Percentiles rank a stretch among this genome's conserved stretches.
These are phyloP conservation scores for Poeciliopsis occidentalis DNA, from an alignment of 2,113 vertebrate species.

Conservation along the genomic window DNA sequence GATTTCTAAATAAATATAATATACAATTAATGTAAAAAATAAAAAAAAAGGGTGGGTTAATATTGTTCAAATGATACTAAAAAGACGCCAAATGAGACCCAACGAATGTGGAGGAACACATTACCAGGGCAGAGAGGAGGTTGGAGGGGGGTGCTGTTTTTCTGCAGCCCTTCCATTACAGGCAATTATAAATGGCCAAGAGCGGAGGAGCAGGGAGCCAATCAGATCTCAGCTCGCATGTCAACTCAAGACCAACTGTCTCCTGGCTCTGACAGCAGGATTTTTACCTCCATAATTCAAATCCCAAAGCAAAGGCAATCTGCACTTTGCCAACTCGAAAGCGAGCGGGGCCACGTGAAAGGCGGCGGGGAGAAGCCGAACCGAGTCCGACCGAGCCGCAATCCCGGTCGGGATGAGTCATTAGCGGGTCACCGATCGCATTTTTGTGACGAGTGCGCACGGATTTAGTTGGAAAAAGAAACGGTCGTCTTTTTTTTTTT, in stretches of 20 bases:
- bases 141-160: constrained; percentile 52
- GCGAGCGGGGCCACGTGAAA: not conserved
- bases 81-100: not conserved
- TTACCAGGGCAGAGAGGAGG: constrained; percentile 83
- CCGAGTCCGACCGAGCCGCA: constrained; percentile 37
- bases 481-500: constrained; percentile 10
- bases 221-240: constrained; percentile 98
- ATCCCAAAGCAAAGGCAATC: constrained; percentile 95
- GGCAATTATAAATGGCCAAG: constrained; percentile 99
- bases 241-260: constrained; percentile 99
- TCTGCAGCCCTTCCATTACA: constrained; percentile 97
- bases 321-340: constrained; percentile 81
- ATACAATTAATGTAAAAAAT: not conserved
- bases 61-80: not conserved
- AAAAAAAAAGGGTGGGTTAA: not conserved
- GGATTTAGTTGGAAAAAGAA: not conserved
- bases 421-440: constrained; percentile 1
- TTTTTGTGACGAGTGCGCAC: no score
- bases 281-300: constrained; percentile 99
- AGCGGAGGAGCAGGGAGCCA: constrained; percentile 94
- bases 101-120: constrained; percentile 81
- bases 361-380: not conserved
- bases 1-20: not conserved
- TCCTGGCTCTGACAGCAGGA: constrained; percentile 99
- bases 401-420: constrained; percentile 36